Conservation (phyloP, 2,113 vertebrate species). For the Malaclemys terrapin region DNA sequence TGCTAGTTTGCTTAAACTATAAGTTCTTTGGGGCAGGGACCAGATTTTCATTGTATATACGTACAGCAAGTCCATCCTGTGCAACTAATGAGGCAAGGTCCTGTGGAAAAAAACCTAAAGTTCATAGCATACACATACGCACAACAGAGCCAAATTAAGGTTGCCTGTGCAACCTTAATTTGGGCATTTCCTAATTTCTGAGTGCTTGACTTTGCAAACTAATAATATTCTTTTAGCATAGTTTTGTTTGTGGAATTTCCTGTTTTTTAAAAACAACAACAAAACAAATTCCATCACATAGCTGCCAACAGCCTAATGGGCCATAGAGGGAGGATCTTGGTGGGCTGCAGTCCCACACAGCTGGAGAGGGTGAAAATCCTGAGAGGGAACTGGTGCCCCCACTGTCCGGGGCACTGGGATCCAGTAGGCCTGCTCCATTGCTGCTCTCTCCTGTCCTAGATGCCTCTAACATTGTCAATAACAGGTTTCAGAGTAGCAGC, state of each 20-base stretch:
- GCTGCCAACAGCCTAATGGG: too few relatives aligned
- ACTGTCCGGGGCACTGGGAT: too few relatives aligned
- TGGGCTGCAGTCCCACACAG: neutral
- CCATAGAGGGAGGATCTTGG: neutral
- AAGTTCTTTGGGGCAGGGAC: neutral
- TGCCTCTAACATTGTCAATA: rapidly evolving
- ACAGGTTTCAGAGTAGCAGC: too few relatives aligned
- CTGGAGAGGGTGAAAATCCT: neutral
- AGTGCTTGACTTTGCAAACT: neutral
- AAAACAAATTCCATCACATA: too few relatives aligned
- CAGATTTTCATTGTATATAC: neutral
- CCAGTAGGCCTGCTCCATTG: neutral
- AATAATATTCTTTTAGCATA: neutral
- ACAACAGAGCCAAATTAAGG: neutral
- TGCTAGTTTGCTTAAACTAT: neutral
- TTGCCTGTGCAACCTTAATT: neutral
- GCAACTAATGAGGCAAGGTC: neutral
- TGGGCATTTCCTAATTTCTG: neutral
- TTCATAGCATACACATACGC: neutral
- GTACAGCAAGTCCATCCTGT: neutral
- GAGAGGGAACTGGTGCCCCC: too few relatives aligned
- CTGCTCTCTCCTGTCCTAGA: rapidly evolving
- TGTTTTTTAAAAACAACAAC: too few relatives aligned
- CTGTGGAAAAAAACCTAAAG: neutral
- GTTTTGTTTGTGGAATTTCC: neutral